Base-by-base conservation (phyloP, 2,888 invertebrate species). In the Nomada lathburiana region DNA sequence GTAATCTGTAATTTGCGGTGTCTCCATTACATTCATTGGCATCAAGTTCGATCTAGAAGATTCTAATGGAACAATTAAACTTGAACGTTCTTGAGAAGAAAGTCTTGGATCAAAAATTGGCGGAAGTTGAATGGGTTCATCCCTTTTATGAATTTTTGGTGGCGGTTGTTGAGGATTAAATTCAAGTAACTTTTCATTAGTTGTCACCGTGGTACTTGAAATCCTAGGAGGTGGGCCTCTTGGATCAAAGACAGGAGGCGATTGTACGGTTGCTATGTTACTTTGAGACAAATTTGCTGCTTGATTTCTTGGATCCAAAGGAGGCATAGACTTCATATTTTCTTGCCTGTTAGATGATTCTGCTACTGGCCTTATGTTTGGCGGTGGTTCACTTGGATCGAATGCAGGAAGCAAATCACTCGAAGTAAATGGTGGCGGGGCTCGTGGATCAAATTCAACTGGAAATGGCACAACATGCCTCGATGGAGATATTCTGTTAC, bases 241-340 rank as follows among this genome's bases (percentile, higher is more conserved):
- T 0, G 90, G 90, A 81, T 92, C 89, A 52, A 90, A 92, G 1
- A 78, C 72, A 2, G 86, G 75, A 18, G 89, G 86, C n/a, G 88
- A 83, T 55, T 89, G 89, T 2, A 87, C 73, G 20, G 86, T 50
- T 26, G 87, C 86, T 26, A 84, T 78, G 26, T 74, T 71, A 26
- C 20, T 65, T 20, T 67, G 26, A 53, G 73, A 29, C 52, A n/a
- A 44, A 53, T 44, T 74, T 50, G 18, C 16, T 20, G 53, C 4
- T 57, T 65, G 67, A 52, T 16, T 63, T 65, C 57, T 80, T 1
- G 65, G n/a, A 47, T 75, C 68, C 13, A 68, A 63, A 16, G 57
- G 23, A 5, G 65, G 16, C 9, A 62, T 26, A 52, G 69, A 9
- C 5, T 79, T 71, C 2, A 50, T 9, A 10, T 44, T 77, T 18